Conservation (phyloP, 2,888 invertebrate genomes). For the Amiota mariae region DNA sequence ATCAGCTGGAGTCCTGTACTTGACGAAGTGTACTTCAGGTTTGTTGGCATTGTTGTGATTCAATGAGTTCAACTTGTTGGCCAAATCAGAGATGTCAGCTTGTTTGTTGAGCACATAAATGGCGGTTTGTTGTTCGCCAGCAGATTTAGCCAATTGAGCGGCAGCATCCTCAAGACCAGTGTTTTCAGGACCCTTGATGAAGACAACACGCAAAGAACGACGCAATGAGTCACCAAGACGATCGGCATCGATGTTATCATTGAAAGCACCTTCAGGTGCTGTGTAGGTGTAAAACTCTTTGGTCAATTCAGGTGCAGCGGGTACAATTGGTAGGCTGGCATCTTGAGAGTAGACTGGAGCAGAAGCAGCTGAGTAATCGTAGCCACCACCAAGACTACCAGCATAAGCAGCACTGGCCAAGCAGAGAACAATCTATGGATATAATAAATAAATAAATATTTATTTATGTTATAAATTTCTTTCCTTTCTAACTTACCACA, state of each 20-base stretch:
- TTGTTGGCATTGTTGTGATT: constrained; percentile 54
- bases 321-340: background rate
- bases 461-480: background rate
- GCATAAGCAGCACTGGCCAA: constrained; percentile 46
- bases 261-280: constrained; percentile 67
- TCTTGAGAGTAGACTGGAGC: background rate
- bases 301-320: constrained; percentile 46
- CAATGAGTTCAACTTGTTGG: constrained; percentile 58
- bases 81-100: constrained; percentile 60
- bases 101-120: constrained; percentile 69
- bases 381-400: constrained; percentile 46
- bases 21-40: constrained; percentile 69
- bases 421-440: constrained; percentile 47
- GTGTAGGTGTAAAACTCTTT: constrained; percentile 66
- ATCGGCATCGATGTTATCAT: constrained; percentile 50
- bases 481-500: constrained; percentile 44
- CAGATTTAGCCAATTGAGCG: constrained; percentile 61
- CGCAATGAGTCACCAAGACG: constrained; percentile 53
- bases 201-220: constrained; percentile 68
- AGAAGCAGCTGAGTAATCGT: constrained; percentile 43
- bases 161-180: constrained; percentile 64
- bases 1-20: constrained; percentile 68
- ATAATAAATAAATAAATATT: background rate
- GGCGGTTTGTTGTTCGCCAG: constrained; percentile 65
- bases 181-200: constrained; percentile 71